Evolutionary conservation across 2,888 invertebrate species (phyloP).

Genomic region (Microplitis manilae): DNA sequence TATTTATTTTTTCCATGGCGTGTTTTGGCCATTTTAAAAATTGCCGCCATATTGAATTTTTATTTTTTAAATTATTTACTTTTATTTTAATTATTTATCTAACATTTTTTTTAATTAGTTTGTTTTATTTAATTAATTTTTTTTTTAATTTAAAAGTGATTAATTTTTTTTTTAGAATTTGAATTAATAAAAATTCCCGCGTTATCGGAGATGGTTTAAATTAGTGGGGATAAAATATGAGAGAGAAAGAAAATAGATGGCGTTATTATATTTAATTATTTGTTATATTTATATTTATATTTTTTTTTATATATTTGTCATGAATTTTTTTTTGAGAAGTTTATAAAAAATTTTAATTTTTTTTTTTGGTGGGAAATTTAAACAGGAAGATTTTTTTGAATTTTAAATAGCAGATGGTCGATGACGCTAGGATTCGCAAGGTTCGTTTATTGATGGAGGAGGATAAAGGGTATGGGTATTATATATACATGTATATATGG

Average conservation of each 20-base stretch:
- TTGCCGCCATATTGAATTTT: not conserved
- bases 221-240: conserved; percentile 2
- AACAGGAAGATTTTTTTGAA: not conserved
- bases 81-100: not conserved
- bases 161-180: not conserved
- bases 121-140: not conserved
- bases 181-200: conserved; percentile 23
- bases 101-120: not conserved
- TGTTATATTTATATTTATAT: not conserved
- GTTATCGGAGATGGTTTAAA: conserved; percentile 13
- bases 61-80: not conserved
- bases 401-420: not conserved
- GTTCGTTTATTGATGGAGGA: not conserved
- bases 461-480: not conserved
- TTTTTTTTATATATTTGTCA: not conserved
- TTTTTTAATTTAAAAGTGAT: not conserved
- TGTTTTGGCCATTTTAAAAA: not conserved
- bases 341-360: no score
- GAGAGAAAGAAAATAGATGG: conserved; percentile 3
- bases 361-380: no score
- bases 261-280: not conserved
- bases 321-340: not conserved
- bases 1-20: not conserved
- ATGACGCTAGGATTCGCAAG: not conserved
- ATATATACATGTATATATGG: no score